Evolutionary conservation across 2,113 vertebrate genomes (phyloP), one percentile per base, ranked within the genome.

Genomic region (Sebastes schlegelii): DNA sequence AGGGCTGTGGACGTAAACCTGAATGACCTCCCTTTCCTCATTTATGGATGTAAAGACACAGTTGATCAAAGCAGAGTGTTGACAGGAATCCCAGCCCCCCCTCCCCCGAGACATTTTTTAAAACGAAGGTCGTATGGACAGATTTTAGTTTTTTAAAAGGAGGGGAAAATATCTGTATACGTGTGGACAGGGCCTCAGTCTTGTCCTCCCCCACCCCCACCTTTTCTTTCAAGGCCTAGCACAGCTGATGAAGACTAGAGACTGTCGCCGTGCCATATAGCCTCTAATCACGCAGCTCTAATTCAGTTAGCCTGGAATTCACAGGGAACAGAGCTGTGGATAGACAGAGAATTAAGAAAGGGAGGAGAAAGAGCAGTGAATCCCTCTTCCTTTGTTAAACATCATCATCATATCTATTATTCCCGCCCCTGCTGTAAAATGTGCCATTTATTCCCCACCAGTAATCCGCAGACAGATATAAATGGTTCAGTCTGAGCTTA

Each of bases 261-360:
- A 66, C 74, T 73, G 65, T 79, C 67, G 43, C 46, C 2, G 74
- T 74, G 69, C 72, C 77, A 49, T 49, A 43, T 12, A 72, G 61
- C 7, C 74, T 83, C 52, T 88, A 89, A 94, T 93, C 83, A 86
- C 40, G 26, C 80, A 87, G 65, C 83, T 90, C 78, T 91, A 90
- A 92, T 93, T 88, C 61, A 89, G 88, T 92, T 92, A 90, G 79
- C 52, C 61, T 23, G 72, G 16, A 48, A 89, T 85, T 89, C 82
- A 60, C 63, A 58, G 69, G 69, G 82, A 89, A 55, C 17, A 42
- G 82, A 66, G 60, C 64, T 23, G 40, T 48, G 77, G 45, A 54
- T 77, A 43, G 66, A 86, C 26, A 0, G 79, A 72, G 67, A 88
- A 69, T 77, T 23, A 83, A 79, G 76, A 26, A 34, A 76, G 40